Base-by-base conservation (phyloP, 2,113 vertebrate genomes). In the Elephas maximus region DNA sequence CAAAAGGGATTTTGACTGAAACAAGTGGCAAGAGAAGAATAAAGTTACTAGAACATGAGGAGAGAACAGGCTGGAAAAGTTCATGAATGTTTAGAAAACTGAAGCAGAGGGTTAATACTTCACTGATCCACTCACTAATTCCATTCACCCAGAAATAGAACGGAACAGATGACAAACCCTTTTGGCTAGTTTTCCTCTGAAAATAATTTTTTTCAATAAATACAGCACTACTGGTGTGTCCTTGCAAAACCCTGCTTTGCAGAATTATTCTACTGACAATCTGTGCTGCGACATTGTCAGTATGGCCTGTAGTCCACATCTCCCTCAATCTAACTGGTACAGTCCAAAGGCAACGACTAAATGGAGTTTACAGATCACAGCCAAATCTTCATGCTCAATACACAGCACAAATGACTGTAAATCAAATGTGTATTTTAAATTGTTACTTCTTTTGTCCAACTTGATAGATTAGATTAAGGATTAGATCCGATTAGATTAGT, bases 131-230 rank as follows among this genome's bases (percentile, higher is more conserved):
- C 87, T 94, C 87, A 92, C 87, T 94, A 90, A 97, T 92, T 95
- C 45, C 88, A 85, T 80, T 82, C 97, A 94, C 96, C 96, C 97
- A 93, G 93, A 97, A 97, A 95, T 8, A 67, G 71, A 93, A 57
- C 10, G 87, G 94, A 17, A 82, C 51, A 80, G 62, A 76, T 69
- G 53, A 93, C 94, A 88, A 95, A 97, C 11, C 41, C 86, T 97
- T 97, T 84, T 63, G 83, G 53, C 85, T 82, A 77, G 9, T 73
- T 96, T 67, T 23, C 95, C 60, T 90, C 23, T 91, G 91, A 96
- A 97, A 96, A 91, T 69, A 97, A 91, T 96, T 86, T 63, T 69
- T 93, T 95, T 88, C 71, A 69, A 14, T 45, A 87, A 94, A 67
- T 87, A 83, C 26, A 45, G 93, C 67, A 24, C 88, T 37, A 57